Evolutionary conservation across 2,888 invertebrate genomes (phyloP), one percentile per base, ranked within the genome.

Genomic region (Cantharis rufa): DNA sequence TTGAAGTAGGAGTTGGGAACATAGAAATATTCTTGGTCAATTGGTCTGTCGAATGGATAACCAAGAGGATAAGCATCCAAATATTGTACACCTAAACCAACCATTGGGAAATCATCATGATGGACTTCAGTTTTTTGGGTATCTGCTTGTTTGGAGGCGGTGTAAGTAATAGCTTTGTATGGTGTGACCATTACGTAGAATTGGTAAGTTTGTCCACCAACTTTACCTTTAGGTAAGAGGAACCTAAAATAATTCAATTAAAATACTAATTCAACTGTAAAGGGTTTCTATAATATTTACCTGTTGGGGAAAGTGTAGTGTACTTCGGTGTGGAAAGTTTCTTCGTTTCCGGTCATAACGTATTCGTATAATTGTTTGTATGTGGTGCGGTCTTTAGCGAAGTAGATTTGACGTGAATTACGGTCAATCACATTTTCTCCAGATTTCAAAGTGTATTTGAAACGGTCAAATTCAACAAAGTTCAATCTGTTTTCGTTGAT

Each of bases 371-470:
- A 88, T 80, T 92, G 91, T 16, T 90, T 90, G 84, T 92, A 92
- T 84, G 92, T 91, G 32, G 92, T 91, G 77, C 91, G 90, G 86
- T 95, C 94, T 71, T 90, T 89, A 69, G 90, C 89, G 78, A 91
- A 90, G 85, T 91, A 92, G 88, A 92, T 92, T 71, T 95, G 92
- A 63, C 90, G 86, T 69, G 94, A 94, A 86, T 90, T 91, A 81
- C 95, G 93, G 21, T 91, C 89, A 82, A 95, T 91, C n/a, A 89
- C 89, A 86, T 94, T 95, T 83, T 90, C 88, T 18, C 95, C 95
- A 78, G 90, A 88, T 28, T 87, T 89, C 78, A 95, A 87, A 80
- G 91, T 90, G 86, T 90, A 90, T 10, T 90, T 80, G 89, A 94
- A 90, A 77, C 87, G 86, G 84, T 93, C 93, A 21, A 93, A 85